Evolutionary conservation across 1,140 invertebrate species (phyloP), one percentile per base, ranked within the genome.

Genomic region (Panagrolaimus sp.): DNA sequence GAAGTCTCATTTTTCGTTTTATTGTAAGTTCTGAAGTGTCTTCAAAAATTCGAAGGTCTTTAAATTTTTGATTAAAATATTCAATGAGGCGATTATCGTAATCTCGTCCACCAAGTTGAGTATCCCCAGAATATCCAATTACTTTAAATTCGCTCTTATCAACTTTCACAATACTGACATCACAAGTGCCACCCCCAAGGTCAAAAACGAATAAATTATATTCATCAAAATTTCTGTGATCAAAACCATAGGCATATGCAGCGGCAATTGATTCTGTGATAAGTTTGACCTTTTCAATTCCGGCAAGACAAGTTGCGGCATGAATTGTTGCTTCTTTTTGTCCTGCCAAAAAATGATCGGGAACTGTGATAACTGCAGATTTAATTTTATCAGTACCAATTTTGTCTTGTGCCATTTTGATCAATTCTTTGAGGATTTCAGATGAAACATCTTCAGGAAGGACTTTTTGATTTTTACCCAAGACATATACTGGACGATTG

Each of bases 51-150:
- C n/a, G n/a, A n/a, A n/a, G n/a, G n/a, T 15, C 87, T 86, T 95
- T 94, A 88, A 96, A 96, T 84, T 96, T 92, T 83, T 93, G 89
- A 1, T 93, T 90, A 79, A 96, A 96, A 85, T 95, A 91, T 14
- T n/a, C n/a, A n/a, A n/a, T n/a, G n/a, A 96, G 85, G 75, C 96
- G 93, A 81, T 94, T 95, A 84, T 94, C 94, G 88, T 93, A 90
- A 84, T 96, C 96, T 65, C 93, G 87, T 86, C 95, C 94, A 88
- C 96, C 96, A 84, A 79, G 67, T 71, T 73, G 71, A 43, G 71
- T 77, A 26, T 75, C 71, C 45, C 76, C 76, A 44, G 69, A 63
- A 17, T 77, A 98, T 1, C 95, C 90, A 7, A 94, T 95, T n/a
- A 95, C 93, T 85, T 96, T 93, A 78, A 88, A 88, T 82, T 95